Base-by-base conservation (phyloP, 1,140 invertebrate genomes). In the Meteorus sp. region DNA sequence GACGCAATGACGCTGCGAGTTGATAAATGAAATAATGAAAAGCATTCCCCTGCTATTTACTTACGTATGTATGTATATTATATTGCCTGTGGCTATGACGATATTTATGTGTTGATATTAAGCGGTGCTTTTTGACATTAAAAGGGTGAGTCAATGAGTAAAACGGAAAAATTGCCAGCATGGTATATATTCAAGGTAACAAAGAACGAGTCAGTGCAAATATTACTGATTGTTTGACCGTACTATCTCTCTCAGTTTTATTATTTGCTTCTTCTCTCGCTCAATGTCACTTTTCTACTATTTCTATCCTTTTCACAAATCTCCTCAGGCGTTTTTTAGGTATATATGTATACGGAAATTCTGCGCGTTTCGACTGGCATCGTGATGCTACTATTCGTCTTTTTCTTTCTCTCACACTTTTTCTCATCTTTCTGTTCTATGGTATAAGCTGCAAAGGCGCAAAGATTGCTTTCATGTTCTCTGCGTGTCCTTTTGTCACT, bases 221-320 rank as follows among this genome's bases (percentile, higher is more conserved):
- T 58, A 58, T 58, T 51, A 47, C 56, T 58, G 56, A 58, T 58
- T 58, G 56, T 58, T 58, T 58, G 56, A 47, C 25, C 39, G 56
- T 45, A 51, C 44, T 58, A 39, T 58, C 4, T 58, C 53, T 56
- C 19, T 44, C 29, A n/a, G n/a, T n/a, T n/a, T n/a, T n/a, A n/a
- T n/a, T n/a, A n/a, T n/a, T n/a, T n/a, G n/a, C n/a, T n/a, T n/a
- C n/a, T n/a, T 11, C 13, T 15, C 35, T 39, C 35, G 11, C 35
- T 39, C 35, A n/a, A 7, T 39, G 8, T 39, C 11, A 7, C 29
- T 33, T 11, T 7, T 7, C 29, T 39, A 39, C n/a, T n/a, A n/a
- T n/a, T 31, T 19, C 19, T n/a, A 25, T 8, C 5, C 47, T 4
- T 3, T 23, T n/a, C n/a, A n/a, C n/a, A n/a, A n/a, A n/a, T n/a